These are phyloP conservation scores for Zonotrichia albicollis DNA, from an alignment of 2,797 vertebrate genomes.

Conservation along the genomic window DNA sequence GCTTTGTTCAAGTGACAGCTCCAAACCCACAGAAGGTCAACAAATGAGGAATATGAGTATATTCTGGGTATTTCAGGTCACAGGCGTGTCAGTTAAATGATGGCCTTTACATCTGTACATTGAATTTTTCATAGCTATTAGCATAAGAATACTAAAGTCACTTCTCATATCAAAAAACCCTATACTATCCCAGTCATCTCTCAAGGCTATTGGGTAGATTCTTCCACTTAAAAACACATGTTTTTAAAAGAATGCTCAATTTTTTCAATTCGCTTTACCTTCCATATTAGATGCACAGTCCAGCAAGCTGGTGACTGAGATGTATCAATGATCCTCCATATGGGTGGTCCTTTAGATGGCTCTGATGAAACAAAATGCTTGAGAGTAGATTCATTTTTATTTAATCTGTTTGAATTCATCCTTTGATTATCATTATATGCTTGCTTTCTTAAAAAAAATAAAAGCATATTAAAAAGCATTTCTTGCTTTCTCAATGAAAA, in stretches of 20 bases:
- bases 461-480: neutral
- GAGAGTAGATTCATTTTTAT: neutral
- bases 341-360: conserved; percentile 80
- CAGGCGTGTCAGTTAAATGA: neutral
- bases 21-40: neutral
- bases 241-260: neutral
- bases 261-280: conserved; percentile 77
- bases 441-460: neutral
- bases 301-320: neutral
- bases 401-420: neutral
- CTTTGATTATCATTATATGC: neutral
- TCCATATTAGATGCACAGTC: conserved; percentile 80
- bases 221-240: neutral
- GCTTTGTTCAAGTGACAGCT: neutral
- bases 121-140: neutral
- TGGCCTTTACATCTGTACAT: neutral
- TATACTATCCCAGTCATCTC: neutral
- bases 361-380: conserved; percentile 68
- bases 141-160: neutral
- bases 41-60: neutral
- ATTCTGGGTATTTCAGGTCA: neutral
- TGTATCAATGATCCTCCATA: conserved; percentile 80
- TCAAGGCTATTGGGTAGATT: neutral
- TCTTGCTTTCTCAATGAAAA: neutral
- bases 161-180: neutral